Base-by-base conservation (phyloP, 2,797 vertebrate species). In the Atherinosoma microstoma region DNA sequence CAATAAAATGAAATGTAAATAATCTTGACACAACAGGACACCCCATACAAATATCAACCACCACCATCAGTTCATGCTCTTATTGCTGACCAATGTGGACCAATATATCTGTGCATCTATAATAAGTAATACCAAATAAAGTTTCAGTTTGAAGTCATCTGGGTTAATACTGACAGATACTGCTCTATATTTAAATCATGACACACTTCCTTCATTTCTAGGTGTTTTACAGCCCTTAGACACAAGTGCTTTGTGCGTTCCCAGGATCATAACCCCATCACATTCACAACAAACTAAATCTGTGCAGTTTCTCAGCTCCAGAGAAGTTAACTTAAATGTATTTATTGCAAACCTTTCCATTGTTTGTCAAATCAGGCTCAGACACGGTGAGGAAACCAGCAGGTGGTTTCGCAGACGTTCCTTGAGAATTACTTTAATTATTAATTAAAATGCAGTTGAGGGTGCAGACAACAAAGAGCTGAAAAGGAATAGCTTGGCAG, bases 381-480 rank as follows among this genome's bases (percentile, higher is more conserved):
- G 73, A 88, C 72, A 61, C 58, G 30, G 70, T 69, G 80, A 86
- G 78, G 74, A 88, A 86, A 79, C 75, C 57, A 87, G 89, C 85
- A 91, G 90, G 93, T 90, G 90, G 89, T 86, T 85, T 91, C 86
- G 79, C 85, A 86, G 81, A 87, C 80, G 84, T 78, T 85, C 91
- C 85, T 71, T 40, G 76, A 91, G 91, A 84, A 81, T 90, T 77
- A 54, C 85, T 92, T 94, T 85, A 93, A 95, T 94, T 93, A 94
- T 94, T 94, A 86, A 95, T 94, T 90, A 86, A 89, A 91, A 92
- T 84, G 87, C 92, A 89, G 84, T 84, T 74, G 80, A 89, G 90
- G 88, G 84, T 16, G 67, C 84, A 85, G 88, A 91, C 91, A 94
- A 94, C 93, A 94, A 93, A 93, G 92, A 83, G 87, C 85, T 83